Evolutionary conservation across 2,888 invertebrate species (phyloP).

Genomic region (Bedellia somnulentella): DNA sequence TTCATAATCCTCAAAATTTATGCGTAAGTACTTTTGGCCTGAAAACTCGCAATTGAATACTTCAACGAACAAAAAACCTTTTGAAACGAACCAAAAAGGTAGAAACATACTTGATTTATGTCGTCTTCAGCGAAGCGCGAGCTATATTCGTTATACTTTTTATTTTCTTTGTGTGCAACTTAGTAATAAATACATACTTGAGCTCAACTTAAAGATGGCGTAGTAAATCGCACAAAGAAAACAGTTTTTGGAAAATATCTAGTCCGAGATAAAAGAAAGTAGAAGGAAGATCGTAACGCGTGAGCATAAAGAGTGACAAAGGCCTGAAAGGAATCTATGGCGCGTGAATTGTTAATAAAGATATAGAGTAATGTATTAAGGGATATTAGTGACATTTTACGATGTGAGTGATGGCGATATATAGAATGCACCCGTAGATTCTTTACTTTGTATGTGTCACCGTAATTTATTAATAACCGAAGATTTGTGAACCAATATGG

Average conservation of each 20-base stretch:
- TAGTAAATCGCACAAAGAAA: conserved; percentile 56
- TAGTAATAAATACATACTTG: conserved; percentile 41
- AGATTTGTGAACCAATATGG: too few relatives aligned
- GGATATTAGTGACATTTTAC: conserved; percentile 52
- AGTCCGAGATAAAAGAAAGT: conserved; percentile 46
- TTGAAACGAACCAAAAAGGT: conserved; percentile 29
- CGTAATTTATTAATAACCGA: conserved; percentile 4
- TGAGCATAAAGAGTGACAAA: conserved; percentile 51
- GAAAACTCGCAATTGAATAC: conserved; percentile 29
- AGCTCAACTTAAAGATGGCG: conserved; percentile 51
- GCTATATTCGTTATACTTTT: conserved; percentile 35
- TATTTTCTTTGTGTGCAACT: conserved; percentile 26
- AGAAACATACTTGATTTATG: conserved; percentile 45
- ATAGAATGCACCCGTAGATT: conserved; percentile 40
- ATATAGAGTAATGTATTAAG: conserved; percentile 52
- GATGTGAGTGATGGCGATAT: conserved; percentile 26
- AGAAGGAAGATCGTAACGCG: conserved; percentile 48
- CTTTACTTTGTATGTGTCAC: conserved; percentile 3
- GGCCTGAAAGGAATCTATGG: conserved; percentile 44
- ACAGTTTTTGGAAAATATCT: conserved; percentile 54
- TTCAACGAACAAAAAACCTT: conserved; percentile 25
- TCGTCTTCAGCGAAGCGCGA: conserved; percentile 25
- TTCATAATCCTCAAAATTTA: conserved; percentile 20
- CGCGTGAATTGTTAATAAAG: conserved; percentile 56
- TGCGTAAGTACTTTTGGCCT: conserved; percentile 22